Conservation (phyloP, 2,113 vertebrate species). For the Ciconia maguari region DNA sequence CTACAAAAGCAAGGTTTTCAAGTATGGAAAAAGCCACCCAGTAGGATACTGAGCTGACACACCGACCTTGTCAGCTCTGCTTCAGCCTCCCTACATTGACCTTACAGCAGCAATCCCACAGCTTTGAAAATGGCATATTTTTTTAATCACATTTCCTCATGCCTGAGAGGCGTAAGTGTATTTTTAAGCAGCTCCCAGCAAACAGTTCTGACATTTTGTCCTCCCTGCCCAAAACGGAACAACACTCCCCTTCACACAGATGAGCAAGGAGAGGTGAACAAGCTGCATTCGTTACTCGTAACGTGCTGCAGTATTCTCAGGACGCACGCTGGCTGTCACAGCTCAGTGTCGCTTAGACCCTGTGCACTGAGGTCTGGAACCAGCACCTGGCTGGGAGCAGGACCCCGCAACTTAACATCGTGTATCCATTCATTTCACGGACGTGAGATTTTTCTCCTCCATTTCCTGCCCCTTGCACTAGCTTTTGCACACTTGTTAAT, state of each 20-base stretch:
- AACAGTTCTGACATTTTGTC: not conserved
- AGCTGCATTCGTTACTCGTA: not conserved
- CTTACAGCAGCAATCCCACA: not conserved
- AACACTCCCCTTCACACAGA: not conserved
- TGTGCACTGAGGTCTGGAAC: not conserved
- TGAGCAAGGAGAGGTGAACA: not conserved
- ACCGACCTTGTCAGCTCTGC: not conserved
- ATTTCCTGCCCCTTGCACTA: not conserved
- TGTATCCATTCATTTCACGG: not conserved
- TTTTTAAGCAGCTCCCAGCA: not conserved
- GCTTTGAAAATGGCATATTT: not conserved
- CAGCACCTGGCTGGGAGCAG: not conserved
- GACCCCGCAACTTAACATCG: fast-evolving
- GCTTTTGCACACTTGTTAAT: not conserved
- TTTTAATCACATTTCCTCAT: not conserved
- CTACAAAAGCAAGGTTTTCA: not conserved
- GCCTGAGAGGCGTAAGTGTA: not conserved
- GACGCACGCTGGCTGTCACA: not conserved
- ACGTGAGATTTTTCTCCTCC: not conserved
- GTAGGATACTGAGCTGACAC: not conserved
- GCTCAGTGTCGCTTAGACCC: not conserved
- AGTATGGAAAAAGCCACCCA: not conserved
- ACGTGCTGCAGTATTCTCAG: not conserved
- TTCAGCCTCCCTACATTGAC: not conserved
- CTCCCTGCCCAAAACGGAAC: not conserved